Conservation (phyloP, 2,797 vertebrate genomes). For the Crypturellus tataupa region DNA sequence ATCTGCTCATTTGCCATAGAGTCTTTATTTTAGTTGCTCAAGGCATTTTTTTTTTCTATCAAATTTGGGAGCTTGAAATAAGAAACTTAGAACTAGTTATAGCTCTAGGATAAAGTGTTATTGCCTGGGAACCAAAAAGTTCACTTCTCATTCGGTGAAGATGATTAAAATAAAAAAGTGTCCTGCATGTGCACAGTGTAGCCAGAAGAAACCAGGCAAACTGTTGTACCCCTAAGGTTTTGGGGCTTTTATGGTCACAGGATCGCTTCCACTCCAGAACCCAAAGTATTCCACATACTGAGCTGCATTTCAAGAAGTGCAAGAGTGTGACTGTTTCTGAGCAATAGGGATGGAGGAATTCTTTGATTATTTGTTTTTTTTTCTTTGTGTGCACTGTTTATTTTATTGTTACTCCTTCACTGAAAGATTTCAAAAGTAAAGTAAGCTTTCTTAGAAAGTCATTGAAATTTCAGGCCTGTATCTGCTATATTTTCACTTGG, state of each 20-base stretch:
- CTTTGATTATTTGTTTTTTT: background rate
- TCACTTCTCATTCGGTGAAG: background rate
- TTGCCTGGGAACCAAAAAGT: background rate
- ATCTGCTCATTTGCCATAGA: background rate
- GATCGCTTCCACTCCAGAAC: background rate
- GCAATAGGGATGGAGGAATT: background rate
- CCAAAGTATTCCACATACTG: background rate
- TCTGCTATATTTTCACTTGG: background rate
- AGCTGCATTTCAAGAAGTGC: background rate
- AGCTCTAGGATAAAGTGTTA: background rate
- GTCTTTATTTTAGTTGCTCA: background rate
- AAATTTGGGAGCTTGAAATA: background rate
- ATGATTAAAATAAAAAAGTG: background rate
- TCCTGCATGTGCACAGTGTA: background rate
- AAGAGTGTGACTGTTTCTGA: background rate
- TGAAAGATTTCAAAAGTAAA: background rate
- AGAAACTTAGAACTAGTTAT: background rate
- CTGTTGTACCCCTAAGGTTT: background rate
- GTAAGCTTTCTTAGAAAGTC: background rate
- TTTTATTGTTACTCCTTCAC: background rate
- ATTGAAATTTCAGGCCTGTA: background rate
- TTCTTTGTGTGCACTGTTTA: background rate
- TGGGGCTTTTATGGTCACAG: slow-evolving; percentile 15
- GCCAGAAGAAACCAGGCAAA: background rate
- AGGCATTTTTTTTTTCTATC: background rate